A percentile compares a stretch with the other conserved stretches of the same genome.
These are phyloP conservation scores for Neotragus moschatus DNA, from an alignment of 2,113 vertebrate species.

Conservation along the genomic window DNA sequence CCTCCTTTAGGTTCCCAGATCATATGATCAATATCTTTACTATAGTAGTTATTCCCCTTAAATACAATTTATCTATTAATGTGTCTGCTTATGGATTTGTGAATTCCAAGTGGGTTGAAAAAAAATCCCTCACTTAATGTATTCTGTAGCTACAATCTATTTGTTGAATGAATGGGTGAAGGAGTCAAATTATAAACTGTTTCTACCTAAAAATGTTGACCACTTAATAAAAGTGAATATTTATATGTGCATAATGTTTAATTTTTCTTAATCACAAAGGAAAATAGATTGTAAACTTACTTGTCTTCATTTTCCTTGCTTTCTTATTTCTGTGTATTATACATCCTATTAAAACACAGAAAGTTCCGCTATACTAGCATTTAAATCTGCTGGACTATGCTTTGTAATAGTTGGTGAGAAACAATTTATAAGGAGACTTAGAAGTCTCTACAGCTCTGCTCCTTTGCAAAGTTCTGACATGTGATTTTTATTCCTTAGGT, in stretches of 20 bases:
- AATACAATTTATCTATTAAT: slow-evolving; percentile 20
- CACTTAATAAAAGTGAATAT: not conserved
- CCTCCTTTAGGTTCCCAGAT: not conserved
- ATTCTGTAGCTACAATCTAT: not conserved
- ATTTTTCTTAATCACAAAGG: not conserved
- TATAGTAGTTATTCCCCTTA: not conserved
- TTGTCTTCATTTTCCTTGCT: not conserved
- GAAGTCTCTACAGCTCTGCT: slow-evolving; percentile 58
- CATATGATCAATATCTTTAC: not conserved
- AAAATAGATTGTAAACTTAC: not conserved
- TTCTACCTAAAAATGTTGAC: not conserved
- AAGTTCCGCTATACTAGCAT: not conserved
- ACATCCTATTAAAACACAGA: too few species aligned
- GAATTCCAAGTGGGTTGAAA: not conserved
- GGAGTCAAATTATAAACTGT: not conserved
- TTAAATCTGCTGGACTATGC: not conserved
- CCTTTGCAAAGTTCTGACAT: slow-evolving; percentile 67
- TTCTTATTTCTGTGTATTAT: not conserved
- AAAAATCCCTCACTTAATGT: not conserved
- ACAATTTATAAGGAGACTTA: not conserved
- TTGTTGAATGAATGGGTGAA: not conserved
- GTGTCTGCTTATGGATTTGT: not conserved
- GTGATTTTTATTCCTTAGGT: slow-evolving; percentile 75
- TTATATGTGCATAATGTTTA: not conserved
- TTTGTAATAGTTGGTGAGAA: slow-evolving; percentile 31